These are phyloP conservation scores for Athene noctua DNA, from an alignment of 2,113 vertebrate species.

Conservation along the genomic window DNA sequence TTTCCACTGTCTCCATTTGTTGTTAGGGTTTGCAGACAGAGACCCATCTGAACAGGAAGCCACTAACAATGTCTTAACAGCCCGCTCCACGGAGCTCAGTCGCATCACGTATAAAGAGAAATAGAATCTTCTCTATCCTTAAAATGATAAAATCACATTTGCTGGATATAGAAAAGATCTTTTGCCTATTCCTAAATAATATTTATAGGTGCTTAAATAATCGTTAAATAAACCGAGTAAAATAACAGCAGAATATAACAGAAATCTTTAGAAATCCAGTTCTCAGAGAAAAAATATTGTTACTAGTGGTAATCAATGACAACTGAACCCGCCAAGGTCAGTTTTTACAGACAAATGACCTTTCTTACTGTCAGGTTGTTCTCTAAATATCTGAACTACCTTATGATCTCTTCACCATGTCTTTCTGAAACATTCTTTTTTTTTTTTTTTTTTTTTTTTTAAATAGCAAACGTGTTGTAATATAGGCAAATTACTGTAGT, in stretches of 20 bases:
- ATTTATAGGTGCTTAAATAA: neutral
- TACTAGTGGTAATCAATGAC: neutral
- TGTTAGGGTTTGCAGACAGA: neutral
- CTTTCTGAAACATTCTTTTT: neutral
- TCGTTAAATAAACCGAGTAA: neutral
- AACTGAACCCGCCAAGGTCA: neutral
- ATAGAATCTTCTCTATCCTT: neutral
- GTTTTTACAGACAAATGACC: neutral
- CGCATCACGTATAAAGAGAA: neutral
- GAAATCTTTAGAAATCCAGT: neutral
- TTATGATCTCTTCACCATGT: neutral
- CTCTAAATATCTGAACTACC: neutral
- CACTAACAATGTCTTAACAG: neutral
- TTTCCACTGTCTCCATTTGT: neutral
- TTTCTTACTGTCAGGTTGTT: neutral
- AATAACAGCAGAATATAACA: neutral
- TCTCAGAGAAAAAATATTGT: neutral
- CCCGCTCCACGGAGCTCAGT: neutral
- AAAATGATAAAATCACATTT: neutral
- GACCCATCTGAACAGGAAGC: neutral
- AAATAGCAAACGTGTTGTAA: neutral
- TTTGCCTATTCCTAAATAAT: neutral
- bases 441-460: neutral
- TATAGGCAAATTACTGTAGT: neutral
- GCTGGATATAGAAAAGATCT: neutral